Conservation (phyloP, 2,888 invertebrate genomes). For the Junonia oenone region DNA sequence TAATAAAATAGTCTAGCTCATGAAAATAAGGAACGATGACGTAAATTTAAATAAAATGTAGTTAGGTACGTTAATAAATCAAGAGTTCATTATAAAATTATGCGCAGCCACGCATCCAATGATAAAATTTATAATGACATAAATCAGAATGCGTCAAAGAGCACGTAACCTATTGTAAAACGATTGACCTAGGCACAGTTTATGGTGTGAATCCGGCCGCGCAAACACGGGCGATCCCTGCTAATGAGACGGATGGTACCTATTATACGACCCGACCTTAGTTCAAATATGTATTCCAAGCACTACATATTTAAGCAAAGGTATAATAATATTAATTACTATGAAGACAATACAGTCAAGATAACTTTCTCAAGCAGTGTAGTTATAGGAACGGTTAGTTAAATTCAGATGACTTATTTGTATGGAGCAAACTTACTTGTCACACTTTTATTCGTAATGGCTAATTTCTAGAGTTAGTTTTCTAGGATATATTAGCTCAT, state of each 20-base stretch:
- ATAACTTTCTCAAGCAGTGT: too few species aligned
- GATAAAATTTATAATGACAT: not conserved
- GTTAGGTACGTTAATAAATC: not conserved
- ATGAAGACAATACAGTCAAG: too few species aligned
- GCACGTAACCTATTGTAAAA: slow-evolving; percentile 13
- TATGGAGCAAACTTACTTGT: too few species aligned
- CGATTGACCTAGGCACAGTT: slow-evolving; percentile 19
- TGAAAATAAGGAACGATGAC: not conserved
- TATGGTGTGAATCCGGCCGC: slow-evolving; percentile 15
- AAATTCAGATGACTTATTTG: too few species aligned
- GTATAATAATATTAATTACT: too few species aligned
- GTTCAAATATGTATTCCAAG: not conserved
- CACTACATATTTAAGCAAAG: too few species aligned
- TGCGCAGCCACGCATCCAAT: not conserved
- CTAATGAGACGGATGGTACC: slow-evolving; percentile 15
- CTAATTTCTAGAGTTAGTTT: too few species aligned
- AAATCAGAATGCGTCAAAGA: slow-evolving; percentile 1
- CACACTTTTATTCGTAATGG: too few species aligned
- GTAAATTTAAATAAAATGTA: not conserved
- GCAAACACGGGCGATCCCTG: slow-evolving; percentile 16
- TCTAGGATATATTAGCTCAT: too few species aligned
- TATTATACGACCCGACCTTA: slow-evolving; percentile 1
- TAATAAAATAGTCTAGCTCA: too few species aligned
- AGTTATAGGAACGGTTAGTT: too few species aligned
- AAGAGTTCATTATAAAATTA: slow-evolving; percentile 3